These are phyloP conservation scores for Bos javanicus DNA, from an alignment of 2,113 vertebrate genomes.

Conservation along the genomic window DNA sequence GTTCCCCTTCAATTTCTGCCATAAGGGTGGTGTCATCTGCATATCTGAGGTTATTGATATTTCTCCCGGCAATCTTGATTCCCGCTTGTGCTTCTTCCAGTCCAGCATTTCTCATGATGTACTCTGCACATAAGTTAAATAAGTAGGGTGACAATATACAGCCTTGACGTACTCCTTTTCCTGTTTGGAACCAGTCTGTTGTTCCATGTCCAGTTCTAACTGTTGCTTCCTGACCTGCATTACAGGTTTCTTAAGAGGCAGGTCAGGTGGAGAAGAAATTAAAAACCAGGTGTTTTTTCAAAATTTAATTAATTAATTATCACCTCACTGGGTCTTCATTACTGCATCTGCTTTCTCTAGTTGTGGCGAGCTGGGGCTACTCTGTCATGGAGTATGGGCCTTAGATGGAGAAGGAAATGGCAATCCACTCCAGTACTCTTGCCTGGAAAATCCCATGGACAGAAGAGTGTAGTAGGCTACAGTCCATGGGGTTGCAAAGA, in stretches of 20 bases:
- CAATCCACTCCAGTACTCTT: no score
- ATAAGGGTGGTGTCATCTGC: neutral
- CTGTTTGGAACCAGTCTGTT: neutral
- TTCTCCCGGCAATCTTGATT: rapidly evolving
- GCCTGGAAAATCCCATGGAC: no score
- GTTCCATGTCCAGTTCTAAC: neutral
- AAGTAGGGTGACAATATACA: neutral
- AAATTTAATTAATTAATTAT: neutral
- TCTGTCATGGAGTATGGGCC: neutral
- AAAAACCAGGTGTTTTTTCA: neutral
- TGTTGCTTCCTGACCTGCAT: neutral
- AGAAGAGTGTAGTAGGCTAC: no score
- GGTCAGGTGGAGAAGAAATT: neutral
- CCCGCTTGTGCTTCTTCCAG: neutral
- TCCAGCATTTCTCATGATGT: neutral
- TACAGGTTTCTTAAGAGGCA: neutral
- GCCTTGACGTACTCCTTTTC: neutral
- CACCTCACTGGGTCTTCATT: neutral
- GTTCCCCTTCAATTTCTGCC: neutral
- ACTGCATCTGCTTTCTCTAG: neutral
- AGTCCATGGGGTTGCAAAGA: no score
- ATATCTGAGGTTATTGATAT: neutral
- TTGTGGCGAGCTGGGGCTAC: neutral
- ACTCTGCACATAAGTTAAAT: neutral
- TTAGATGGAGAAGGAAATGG: no score